phyloP scores from a whole-genome alignment of 2,113 vertebrate species.

The Tyrannus savana region DNA sequence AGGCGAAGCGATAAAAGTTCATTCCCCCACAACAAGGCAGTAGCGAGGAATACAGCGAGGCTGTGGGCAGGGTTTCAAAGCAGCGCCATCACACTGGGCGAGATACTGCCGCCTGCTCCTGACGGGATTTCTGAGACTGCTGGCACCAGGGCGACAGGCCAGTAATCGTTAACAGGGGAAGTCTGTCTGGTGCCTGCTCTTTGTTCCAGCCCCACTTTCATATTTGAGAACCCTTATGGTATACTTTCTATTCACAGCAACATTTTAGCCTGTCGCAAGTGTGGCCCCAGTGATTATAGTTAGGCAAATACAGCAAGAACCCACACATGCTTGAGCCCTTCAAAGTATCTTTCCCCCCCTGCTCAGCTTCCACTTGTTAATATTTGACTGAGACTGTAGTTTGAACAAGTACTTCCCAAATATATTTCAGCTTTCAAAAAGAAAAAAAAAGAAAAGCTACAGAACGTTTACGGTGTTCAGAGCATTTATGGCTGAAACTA shows the following conservation, averaged over 20 bases:
- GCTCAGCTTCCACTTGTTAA: constrained; percentile 43
- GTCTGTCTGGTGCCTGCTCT: constrained; percentile 75
- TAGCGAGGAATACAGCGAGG: background rate
- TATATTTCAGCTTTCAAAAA: constrained; percentile 51
- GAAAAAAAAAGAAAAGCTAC: background rate
- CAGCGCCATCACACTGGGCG: constrained; percentile 3
- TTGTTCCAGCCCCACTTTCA: constrained; percentile 72
- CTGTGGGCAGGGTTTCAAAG: constrained; percentile 73
- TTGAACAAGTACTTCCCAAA: constrained; percentile 69
- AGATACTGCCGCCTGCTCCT: constrained; percentile 41
- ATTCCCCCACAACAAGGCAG: constrained; percentile 43
- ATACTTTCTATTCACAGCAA: constrained; percentile 65
- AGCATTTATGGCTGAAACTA: constrained; percentile 27
- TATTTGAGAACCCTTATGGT: constrained; percentile 74
- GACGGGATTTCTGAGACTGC: constrained; percentile 69
- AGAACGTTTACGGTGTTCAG: background rate
- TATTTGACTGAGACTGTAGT: constrained; percentile 56
- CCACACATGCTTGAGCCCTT: constrained; percentile 37
- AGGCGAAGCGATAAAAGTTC: constrained; percentile 68
- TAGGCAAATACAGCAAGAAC: constrained; percentile 61
- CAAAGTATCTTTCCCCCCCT: background rate
- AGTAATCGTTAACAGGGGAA: constrained; percentile 78
- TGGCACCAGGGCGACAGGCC: constrained; percentile 74
- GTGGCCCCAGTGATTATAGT: constrained; percentile 28
- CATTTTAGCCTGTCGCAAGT: constrained; percentile 51